Base-by-base conservation (phyloP, 2,888 invertebrate genomes). In the Caradrina clavipalpis region DNA sequence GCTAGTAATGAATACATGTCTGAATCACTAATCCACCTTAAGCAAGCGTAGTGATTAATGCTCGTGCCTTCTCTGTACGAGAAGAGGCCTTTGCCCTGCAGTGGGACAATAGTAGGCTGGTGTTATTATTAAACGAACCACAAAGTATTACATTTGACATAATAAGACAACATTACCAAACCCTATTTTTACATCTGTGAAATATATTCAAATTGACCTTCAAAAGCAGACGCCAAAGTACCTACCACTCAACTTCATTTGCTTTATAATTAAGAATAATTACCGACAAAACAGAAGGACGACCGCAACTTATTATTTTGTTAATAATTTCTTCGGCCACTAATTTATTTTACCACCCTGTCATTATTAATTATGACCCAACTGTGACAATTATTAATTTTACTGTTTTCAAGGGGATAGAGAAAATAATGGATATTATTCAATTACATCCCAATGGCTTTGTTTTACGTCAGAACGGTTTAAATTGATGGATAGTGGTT, bases 281-380 rank as follows among this genome's bases (percentile, higher is more conserved):
- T 68, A 49, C 7, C 4, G 13, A 49, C 42, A 50, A 47, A 42
- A 31, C 31, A 42, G 35, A 59, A 31, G 15, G 47, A 59, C 26
- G 26, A 31, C 53, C 11, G 19, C 22, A 19, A 31, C 1, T 64
- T 57, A 72, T 72, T 65, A 58, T 60, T 57, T 19, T 22, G 35
- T 57, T 22, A 69, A 64, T 50, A 22, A 63, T 62, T 73, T 35
- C 21, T 11, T 47, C 35, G 19, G 11, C n/a, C 21, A 13, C 8
- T 58, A 70, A 75, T 71, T 65, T 51, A 19, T 70, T 58, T 58
- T 49, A 62, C 42, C 69, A 47, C 10, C 19, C 11, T 59, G 57
- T 61, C 56, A 65, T 75, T 57, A 70, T 55, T 45, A 66, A 50
- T 66, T 59, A 39, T 65, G 39, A 56, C 49, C 55, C 50, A 66